Percentiles rank a stretch among this genome's conserved stretches.
These are phyloP conservation scores for Dromas ardeola DNA, from an alignment of 2,113 vertebrate genomes.

Conservation along the genomic window DNA sequence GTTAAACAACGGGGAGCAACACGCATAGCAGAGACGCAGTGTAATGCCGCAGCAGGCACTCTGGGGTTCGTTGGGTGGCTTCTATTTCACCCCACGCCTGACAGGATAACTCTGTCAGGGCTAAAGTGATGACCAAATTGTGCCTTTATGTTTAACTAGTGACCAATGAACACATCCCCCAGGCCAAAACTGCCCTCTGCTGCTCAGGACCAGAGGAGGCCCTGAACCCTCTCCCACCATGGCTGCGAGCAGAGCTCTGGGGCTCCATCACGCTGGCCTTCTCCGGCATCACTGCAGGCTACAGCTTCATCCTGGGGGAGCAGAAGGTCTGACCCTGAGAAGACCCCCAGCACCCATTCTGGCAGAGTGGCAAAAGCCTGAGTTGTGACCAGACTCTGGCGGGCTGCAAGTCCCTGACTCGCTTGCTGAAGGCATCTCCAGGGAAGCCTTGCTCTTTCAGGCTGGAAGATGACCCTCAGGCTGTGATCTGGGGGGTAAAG, in stretches of 20 bases:
- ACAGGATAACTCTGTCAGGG: not conserved
- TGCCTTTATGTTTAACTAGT: not conserved
- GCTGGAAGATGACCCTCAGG: not conserved
- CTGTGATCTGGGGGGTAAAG: not conserved
- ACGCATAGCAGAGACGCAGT: accelerated
- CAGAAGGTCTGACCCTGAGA: not conserved
- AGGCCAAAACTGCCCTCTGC: not conserved
- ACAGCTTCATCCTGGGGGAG: not conserved
- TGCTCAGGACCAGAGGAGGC: not conserved
- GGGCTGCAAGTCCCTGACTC: not conserved
- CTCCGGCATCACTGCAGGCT: not conserved
- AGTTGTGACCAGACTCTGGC: accelerated
- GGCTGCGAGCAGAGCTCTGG: not conserved
- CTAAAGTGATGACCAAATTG: not conserved
- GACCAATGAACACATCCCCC: too few species aligned
- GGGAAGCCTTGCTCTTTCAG: not conserved
- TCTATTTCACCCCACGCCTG: not conserved
- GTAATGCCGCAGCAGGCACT: not conserved
- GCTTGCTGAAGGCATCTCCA: not conserved
- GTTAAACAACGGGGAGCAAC: not conserved
- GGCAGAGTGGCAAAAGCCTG: not conserved
- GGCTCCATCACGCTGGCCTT: not conserved
- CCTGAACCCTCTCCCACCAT: accelerated
- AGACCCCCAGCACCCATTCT: not conserved
- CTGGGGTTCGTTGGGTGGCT: not conserved